Conservation (phyloP, 2,888 invertebrate species). For the Clepsis dumicolana region DNA sequence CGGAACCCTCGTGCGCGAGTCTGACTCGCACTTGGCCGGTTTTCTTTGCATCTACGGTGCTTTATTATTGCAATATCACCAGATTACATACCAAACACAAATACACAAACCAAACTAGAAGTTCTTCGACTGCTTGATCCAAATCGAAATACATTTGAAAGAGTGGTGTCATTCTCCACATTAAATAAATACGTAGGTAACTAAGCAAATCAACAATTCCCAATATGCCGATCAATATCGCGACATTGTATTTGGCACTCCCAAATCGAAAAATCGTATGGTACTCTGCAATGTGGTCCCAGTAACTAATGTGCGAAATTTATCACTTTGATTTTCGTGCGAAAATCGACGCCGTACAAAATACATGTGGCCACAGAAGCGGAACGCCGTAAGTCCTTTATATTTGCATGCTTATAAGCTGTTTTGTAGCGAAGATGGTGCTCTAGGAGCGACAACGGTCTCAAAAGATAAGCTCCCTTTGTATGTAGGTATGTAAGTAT, state of each 20-base stretch:
- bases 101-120: no score
- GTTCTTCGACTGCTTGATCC: no score
- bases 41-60: no score
- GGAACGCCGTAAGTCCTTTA: not conserved
- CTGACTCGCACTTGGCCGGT: no score
- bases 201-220: not conserved
- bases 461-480: slow-evolving; percentile 19
- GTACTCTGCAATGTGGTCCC: slow-evolving; percentile 13
- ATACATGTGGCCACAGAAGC: not conserved
- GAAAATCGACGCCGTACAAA: slow-evolving; percentile 17
- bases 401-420: slow-evolving; percentile 1
- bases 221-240: not conserved
- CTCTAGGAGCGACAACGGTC: slow-evolving; percentile 18
- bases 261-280: slow-evolving; percentile 33
- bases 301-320: slow-evolving; percentile 30
- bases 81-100: no score
- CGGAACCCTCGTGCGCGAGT: no score
- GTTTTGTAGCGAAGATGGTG: not conserved
- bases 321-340: slow-evolving; percentile 30
- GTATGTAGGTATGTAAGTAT: slow-evolving; percentile 13
- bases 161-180: not conserved
- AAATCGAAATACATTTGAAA: no score
- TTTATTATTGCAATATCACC: no score
- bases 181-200: not conserved
- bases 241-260: slow-evolving; percentile 1